Base-by-base conservation (phyloP, 1,140 invertebrate genomes). In the Halyomorpha halys region DNA sequence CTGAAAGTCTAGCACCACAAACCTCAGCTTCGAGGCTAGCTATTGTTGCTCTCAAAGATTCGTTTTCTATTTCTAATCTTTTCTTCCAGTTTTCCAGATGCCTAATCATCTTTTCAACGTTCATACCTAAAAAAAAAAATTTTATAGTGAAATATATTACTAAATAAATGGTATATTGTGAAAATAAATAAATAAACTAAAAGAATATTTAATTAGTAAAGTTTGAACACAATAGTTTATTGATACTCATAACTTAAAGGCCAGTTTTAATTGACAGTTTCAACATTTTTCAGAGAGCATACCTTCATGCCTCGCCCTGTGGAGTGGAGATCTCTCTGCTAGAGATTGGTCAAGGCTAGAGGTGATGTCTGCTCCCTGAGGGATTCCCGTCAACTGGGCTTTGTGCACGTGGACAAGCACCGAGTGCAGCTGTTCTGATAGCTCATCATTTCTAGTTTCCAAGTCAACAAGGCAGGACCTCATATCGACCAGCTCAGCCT, bases 1-100 rank as follows among this genome's bases (percentile, higher is more conserved):
- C 87, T 18, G 89, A 88, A 62, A 93, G 75, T 70, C 87, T 81
- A 16, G 89, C 87, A 51, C 87, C 89, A 73, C 86, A 91, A 0
- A 92, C 82, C 76, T 93, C 90, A 44, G 85, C 85, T 70, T 91
- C 87, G 18, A 90, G 72, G 2, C 84, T 81, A 5, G 87, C 75
- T 54, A 90, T 80, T 34, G 85, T 83, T 67, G 84, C 82, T 39
- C 85, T 73, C 14, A 90, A 77, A 21, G 84, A 78, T 2, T 81
- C 78, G 71, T 89, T 90, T 73, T 91, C 89, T 64, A 81, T 74
- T 56, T 81, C 78, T 16, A 64, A 74, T 69, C 39, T 51, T 18
- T 64, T 64, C 53, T 69, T 70, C 70, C 70, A 69, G 44, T 68
- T 69, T 60, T 69, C 66, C 25, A 69, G 54, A 27, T 66, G 63